Conservation (phyloP, 2,888 invertebrate species). For the Cerceris rybyensis region DNA sequence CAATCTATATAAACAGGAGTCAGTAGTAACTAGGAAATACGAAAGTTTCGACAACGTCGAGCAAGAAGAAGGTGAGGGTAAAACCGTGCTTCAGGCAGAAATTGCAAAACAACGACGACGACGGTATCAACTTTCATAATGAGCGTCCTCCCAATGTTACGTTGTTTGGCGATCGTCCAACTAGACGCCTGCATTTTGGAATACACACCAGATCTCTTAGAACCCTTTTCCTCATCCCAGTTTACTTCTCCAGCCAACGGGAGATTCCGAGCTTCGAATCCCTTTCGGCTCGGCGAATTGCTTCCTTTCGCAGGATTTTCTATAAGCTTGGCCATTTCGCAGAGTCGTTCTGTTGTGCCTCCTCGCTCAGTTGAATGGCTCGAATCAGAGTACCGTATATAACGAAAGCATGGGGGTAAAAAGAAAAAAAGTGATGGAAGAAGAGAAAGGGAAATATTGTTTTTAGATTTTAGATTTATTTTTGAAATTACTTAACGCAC, state of each 20-base stretch:
- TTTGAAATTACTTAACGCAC: constrained; percentile 61
- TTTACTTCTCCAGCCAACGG: constrained; percentile 39
- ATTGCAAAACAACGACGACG: constrained; percentile 76
- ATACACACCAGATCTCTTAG: constrained; percentile 36
- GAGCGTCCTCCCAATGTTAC: constrained; percentile 73
- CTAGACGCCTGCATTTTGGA: constrained; percentile 58
- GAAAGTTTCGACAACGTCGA: constrained; percentile 68
- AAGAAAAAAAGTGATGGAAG: constrained; percentile 11
- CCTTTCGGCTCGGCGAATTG: constrained; percentile 63
- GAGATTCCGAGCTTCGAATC: constrained; percentile 57
- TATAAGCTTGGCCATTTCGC: constrained; percentile 67
- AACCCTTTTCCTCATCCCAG: constrained; percentile 20
- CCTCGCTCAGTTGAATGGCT: constrained; percentile 54
- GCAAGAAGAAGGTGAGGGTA: constrained; percentile 65
- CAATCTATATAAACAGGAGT: constrained; percentile 62
- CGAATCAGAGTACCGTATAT: constrained; percentile 54
- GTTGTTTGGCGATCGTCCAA: constrained; percentile 77
- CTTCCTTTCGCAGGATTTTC: constrained; percentile 68
- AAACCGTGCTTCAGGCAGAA: constrained; percentile 38
- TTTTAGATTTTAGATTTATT: constrained; percentile 41
- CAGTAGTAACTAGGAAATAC: constrained; percentile 66
- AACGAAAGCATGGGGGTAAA: constrained; percentile 38
- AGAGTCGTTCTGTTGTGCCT: constrained; percentile 60
- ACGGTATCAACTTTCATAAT: constrained; percentile 78
- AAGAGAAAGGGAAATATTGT: constrained; percentile 13